Evolutionary conservation across 1,140 invertebrate genomes (phyloP), one percentile per base, ranked within the genome.

Genomic region (Pogonomyrmex californicus): DNA sequence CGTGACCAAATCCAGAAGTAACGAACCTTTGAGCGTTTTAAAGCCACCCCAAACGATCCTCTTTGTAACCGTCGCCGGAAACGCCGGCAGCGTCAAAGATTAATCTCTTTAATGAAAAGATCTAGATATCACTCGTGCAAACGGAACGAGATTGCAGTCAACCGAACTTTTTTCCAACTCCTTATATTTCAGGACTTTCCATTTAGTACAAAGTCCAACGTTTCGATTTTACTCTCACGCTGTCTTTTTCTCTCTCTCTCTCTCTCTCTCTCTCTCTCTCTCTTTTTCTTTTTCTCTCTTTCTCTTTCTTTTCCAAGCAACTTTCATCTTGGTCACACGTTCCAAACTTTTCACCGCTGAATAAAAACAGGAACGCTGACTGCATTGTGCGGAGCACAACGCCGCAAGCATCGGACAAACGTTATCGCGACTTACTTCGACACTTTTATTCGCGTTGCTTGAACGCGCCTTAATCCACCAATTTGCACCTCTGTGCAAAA

Each of bases 71-170:
- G 10, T 63, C 44, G 62, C 12, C 10, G 38, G 51, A 60, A 75
- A 38, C n/a, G 14, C 47, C 38, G 23, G 49, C 47, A 66, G 12
- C 36, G 44, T 44, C 58, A 62, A 44, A 78, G 76, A 85, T 87
- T 87, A 76, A 87, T 86, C 51, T 71, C 65, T 71, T 41, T 86
- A 78, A 86, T 87, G 73, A 76, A 86, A 85, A 75, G 54, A 62
- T 30, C 12, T 38, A 36, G 65, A 33, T 65, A 51, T 85, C 47
- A 51, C 38, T 70, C 33, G 70, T 65, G 44, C 12, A 63, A 71
- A 78, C 82, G 47, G 66, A 71, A 78, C 49, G 44, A 30, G 33
- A 56, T 51, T 62, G 56, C 58, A 51, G 58, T 86, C 36, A 70
- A 86, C 68, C 44, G 17, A 66, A 83, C 36, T 60, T 77, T 87